phyloP scores from a whole-genome alignment of 2,797 vertebrate genomes.

The Euthynnus affinis region DNA sequence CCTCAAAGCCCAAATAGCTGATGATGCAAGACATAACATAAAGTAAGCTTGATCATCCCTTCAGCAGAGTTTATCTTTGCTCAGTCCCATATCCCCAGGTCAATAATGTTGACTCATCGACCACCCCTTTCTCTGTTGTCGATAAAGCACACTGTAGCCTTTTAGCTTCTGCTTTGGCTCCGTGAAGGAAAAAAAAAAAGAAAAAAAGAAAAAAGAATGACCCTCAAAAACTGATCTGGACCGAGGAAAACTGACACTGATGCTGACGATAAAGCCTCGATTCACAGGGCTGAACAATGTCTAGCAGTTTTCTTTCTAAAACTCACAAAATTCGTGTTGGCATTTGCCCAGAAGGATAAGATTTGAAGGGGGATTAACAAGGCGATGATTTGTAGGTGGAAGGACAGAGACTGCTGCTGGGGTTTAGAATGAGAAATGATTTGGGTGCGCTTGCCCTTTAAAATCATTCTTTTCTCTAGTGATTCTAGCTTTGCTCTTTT shows the following conservation, averaged over 20 bases:
- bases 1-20: constrained; percentile 68
- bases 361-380: constrained; percentile 64
- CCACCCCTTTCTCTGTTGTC: constrained; percentile 58
- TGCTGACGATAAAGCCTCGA: constrained; percentile 35
- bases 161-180: constrained; percentile 64
- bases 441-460: constrained; percentile 53
- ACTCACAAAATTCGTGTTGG: constrained; percentile 41
- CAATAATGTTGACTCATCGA: constrained; percentile 79
- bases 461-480: constrained; percentile 49
- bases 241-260: constrained; percentile 32
- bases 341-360: constrained; percentile 58
- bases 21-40: constrained; percentile 71
- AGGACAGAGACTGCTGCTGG: constrained; percentile 35
- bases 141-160: constrained; percentile 64
- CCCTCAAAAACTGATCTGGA: constrained; percentile 50
- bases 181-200: constrained; percentile 34
- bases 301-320: constrained; percentile 26
- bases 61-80: constrained; percentile 74
- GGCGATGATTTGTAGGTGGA: constrained; percentile 59
- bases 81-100: constrained; percentile 66
- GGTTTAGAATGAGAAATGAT: constrained; percentile 53
- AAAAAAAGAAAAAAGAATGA: constrained; percentile 50
- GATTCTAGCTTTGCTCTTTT: constrained; percentile 56
- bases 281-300: constrained; percentile 10
- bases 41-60: constrained; percentile 74